Percentiles rank a stretch among this genome's conserved stretches.
These are phyloP conservation scores for Lasaia peninsularis DNA, from an alignment of 1,140 invertebrate species.

Conservation along the genomic window DNA sequence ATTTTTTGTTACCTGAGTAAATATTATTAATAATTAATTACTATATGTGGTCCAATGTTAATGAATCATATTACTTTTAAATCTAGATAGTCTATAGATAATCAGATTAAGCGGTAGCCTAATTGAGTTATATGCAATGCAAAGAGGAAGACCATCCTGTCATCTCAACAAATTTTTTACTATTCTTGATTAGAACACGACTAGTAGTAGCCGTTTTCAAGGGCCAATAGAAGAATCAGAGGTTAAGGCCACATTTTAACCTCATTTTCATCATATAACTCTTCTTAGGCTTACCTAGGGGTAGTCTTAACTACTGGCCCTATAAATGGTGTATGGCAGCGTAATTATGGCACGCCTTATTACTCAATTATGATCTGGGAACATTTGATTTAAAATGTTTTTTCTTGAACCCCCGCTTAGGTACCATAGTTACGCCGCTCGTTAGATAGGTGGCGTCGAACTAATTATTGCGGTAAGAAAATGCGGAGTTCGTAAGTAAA, in stretches of 20 bases:
- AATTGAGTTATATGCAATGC: conserved; percentile 45
- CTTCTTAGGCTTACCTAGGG: background rate
- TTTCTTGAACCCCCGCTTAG: too few relatives aligned
- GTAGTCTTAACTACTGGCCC: background rate
- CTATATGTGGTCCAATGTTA: conserved; percentile 75
- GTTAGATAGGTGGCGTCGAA: conserved; percentile 30
- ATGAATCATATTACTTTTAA: conserved; percentile 72
- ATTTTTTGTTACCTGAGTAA: conserved; percentile 76
- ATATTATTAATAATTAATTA: conserved; percentile 75
- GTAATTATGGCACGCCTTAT: background rate
- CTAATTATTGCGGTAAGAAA: conserved; percentile 18
- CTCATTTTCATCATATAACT: background rate
- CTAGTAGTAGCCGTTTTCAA: background rate
- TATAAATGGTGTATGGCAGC: background rate
- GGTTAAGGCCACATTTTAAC: background rate
- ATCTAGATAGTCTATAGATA: conserved; percentile 64
- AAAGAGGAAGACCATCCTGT: conserved; percentile 27
- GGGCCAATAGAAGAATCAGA: background rate
- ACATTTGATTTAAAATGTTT: background rate
- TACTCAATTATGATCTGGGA: background rate
- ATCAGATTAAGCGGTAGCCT: conserved; percentile 50
- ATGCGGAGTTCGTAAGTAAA: conserved; percentile 23
- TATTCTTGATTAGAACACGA: background rate
- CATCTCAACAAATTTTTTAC: conserved; percentile 2
- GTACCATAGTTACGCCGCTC: conserved; percentile 10